These are phyloP conservation scores for Galerucella pusilla DNA, from an alignment of 2,888 invertebrate genomes.

Conservation along the genomic window DNA sequence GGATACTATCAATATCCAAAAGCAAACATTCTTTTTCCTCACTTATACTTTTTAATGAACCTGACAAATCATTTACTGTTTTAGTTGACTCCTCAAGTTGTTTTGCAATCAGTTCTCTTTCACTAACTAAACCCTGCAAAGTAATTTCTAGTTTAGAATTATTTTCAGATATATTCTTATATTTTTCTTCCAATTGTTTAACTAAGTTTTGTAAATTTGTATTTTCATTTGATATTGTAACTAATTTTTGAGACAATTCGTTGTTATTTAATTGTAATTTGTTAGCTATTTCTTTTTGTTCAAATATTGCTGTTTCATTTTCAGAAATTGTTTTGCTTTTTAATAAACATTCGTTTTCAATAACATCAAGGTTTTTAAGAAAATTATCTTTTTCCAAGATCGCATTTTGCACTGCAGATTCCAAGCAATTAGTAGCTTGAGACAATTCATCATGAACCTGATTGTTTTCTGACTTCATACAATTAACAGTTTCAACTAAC, in stretches of 20 bases:
- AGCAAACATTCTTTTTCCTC: not conserved
- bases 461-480: constrained; percentile 14
- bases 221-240: not conserved
- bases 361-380: not conserved
- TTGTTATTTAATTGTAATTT: not conserved
- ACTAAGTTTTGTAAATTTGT: not conserved
- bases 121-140: no score
- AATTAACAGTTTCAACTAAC: not conserved
- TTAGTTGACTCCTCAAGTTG: not conserved
- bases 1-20: not conserved
- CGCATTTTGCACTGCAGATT: constrained; percentile 5
- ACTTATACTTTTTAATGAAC: not conserved
- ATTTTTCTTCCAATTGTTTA: not conserved
- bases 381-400: constrained; percentile 16
- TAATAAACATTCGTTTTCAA: constrained; percentile 4
- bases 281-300: constrained; percentile 2
- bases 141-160: no score
- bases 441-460: constrained; percentile 23
- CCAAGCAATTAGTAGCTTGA: constrained; percentile 20
- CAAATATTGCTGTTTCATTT: not conserved
- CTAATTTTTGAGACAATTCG: not conserved
- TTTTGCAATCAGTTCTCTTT: no score
- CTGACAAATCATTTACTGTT: not conserved
- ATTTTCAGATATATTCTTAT: not conserved
- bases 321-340: constrained; percentile 11